Base-by-base conservation (phyloP, 2,888 invertebrate genomes). In the Camponotus fellah region DNA sequence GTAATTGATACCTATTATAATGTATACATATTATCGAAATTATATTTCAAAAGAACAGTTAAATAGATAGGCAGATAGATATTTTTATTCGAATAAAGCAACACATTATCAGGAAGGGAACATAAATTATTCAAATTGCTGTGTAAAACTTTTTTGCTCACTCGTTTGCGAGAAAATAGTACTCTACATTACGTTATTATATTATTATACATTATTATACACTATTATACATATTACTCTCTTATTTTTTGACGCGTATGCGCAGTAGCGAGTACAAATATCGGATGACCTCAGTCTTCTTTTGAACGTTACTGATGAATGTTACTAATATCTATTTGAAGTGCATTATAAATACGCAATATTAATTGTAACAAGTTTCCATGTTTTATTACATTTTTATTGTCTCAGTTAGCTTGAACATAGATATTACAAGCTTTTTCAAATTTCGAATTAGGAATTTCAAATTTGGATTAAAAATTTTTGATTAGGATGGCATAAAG, bases 111-210 rank as follows among this genome's bases (percentile, higher is more conserved):
- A 62, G 14, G 12, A 4, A 26, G 10, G 34, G n/a, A 21, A 65
- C 3, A 1, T 68, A 56, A 69, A 56, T 77, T 32, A 68, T 56
- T 40, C 0, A 58, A 58, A 77, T 77, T 64, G 6, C 37, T 26
- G 3, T 8, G 2, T 2, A 14, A 43, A 32, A 40, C 26, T 26
- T 9, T 43, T 37, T 10, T 40, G 12, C 10, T 6, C 0, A 5
- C 21, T 14, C 17, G 12, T 12, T 14, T 66, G 6, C 26, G 58
- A 46, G 5, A 66, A 0, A 56, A 66, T 65, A 65, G 65, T 43
- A 2, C 12, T 40, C 14, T n/a, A 66, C 17, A 43, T 26, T 43
- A 49, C 5, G 17, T 17, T 49, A 14, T 49, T 10, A 17, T 10
- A n/a, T 43, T 68, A 17, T 17, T 26, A 26, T 37, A 37, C 37